Conservation (phyloP, 2,797 vertebrate genomes). For the Nannoperca australis region DNA sequence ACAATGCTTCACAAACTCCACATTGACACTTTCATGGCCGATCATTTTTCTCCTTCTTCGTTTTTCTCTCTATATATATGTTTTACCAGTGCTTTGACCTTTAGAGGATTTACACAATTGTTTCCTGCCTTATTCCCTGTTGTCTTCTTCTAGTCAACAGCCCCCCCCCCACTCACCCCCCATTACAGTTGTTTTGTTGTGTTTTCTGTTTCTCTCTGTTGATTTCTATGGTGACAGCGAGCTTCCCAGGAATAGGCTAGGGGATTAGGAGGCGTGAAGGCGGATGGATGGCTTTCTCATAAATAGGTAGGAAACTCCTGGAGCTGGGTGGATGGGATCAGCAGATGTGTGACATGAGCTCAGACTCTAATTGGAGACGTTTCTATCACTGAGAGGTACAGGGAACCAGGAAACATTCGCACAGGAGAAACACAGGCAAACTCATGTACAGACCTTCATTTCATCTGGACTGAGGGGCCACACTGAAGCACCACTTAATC, state of each 20-base stretch:
- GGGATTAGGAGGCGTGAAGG: slow-evolving; percentile 86
- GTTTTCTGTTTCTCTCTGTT: slow-evolving; percentile 82
- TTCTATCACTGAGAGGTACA: slow-evolving; percentile 65
- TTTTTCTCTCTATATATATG: slow-evolving; percentile 34
- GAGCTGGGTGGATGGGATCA: slow-evolving; percentile 82
- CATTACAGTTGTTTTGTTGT: slow-evolving; percentile 79
- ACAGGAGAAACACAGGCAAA: slow-evolving; percentile 44
- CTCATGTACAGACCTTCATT: slow-evolving; percentile 43
- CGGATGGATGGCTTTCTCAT: slow-evolving; percentile 86
- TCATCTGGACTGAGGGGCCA: slow-evolving; percentile 49
- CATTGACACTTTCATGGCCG: slow-evolving; percentile 81
- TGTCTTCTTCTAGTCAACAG: slow-evolving; percentile 50
- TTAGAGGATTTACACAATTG: slow-evolving; percentile 81
- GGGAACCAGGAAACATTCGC: slow-evolving; percentile 49
- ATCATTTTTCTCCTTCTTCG: slow-evolving; percentile 66
- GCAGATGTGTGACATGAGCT: slow-evolving; percentile 84
- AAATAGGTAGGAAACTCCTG: slow-evolving; percentile 87
- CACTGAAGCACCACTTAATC: slow-evolving; percentile 50
- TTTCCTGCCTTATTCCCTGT: slow-evolving; percentile 70
- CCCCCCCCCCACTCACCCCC: slow-evolving; percentile 22
- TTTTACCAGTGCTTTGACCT: slow-evolving; percentile 72
- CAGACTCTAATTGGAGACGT: slow-evolving; percentile 78
- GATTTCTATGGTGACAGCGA: slow-evolving; percentile 88
- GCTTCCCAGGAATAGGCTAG: slow-evolving; percentile 84
- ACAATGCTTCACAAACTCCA: slow-evolving; percentile 85